phyloP scores from a whole-genome alignment of 2,888 invertebrate species.

The Amitus sp. region DNA sequence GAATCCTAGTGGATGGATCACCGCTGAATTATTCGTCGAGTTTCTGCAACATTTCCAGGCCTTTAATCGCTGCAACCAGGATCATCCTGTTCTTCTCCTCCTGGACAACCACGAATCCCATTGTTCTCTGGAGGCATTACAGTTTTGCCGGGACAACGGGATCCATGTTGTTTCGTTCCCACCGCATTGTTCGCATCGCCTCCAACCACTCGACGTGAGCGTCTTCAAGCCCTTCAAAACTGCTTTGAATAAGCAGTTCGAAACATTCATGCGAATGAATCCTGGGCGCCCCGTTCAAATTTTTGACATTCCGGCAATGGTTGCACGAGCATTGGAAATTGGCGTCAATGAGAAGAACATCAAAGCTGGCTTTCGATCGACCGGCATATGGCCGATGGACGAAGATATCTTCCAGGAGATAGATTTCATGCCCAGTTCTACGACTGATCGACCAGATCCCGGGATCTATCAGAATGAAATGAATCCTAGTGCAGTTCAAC shows the following conservation, averaged over 20 bases:
- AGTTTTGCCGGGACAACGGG: slow-evolving; percentile 34
- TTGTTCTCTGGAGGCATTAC: too few relatives aligned
- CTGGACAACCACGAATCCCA: slow-evolving; percentile 57
- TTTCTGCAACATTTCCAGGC: slow-evolving; percentile 59
- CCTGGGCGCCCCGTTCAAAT: slow-evolving; percentile 60
- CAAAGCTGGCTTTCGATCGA: slow-evolving; percentile 47
- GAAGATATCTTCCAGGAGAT: slow-evolving; percentile 48
- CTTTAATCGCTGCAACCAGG: slow-evolving; percentile 41
- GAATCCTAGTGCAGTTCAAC: slow-evolving; percentile 10
- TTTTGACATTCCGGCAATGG: slow-evolving; percentile 54
- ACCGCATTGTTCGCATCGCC: slow-evolving; percentile 61
- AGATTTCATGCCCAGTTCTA: slow-evolving; percentile 45
- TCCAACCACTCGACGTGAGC: slow-evolving; percentile 62
- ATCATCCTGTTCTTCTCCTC: slow-evolving; percentile 50
- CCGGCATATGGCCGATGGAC: slow-evolving; percentile 53
- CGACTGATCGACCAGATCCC: slow-evolving; percentile 42
- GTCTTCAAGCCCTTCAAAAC: slow-evolving; percentile 60
- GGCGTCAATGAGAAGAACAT: slow-evolving; percentile 59
- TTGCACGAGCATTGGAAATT: slow-evolving; percentile 42
- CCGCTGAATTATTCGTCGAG: slow-evolving; percentile 50
- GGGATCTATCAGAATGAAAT: too few relatives aligned
- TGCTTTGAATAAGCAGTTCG: slow-evolving; percentile 45
- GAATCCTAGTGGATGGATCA: slow-evolving; percentile 58
- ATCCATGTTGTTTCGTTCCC: slow-evolving; percentile 59
- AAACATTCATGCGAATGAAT: slow-evolving; percentile 54